A percentile compares a stretch with the other conserved stretches of the same genome.
Evolutionary conservation across 2,888 invertebrate species (phyloP).

Genomic region (Lycocerus yunnanus): DNA sequence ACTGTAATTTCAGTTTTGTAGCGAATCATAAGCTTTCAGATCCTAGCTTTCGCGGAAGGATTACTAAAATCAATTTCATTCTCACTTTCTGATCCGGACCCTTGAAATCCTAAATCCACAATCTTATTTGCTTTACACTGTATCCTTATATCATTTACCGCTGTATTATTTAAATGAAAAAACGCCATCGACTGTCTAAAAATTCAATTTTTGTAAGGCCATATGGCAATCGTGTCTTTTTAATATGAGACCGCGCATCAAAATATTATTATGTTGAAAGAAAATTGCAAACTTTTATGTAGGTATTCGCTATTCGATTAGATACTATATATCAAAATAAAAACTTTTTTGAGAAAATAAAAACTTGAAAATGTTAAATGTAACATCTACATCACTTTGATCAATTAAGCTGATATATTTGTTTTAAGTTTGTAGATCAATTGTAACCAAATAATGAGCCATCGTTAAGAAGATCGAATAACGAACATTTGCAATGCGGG

Average conservation of each 20-base stretch:
- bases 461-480: conserved; percentile 23
- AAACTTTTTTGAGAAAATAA: not conserved
- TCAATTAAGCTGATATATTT: conserved; percentile 1
- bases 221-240: conserved; percentile 16
- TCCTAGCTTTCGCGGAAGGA: conserved; percentile 32
- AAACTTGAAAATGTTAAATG: not conserved
- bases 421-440: not conserved
- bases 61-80: conserved; percentile 41
- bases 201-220: conserved; percentile 19
- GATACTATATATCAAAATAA: not conserved
- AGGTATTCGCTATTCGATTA: not conserved
- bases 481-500: conserved; percentile 28
- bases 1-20: conserved; percentile 31
- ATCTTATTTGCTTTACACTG: conserved; percentile 34
- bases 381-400: not conserved
- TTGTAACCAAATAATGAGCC: conserved; percentile 5
- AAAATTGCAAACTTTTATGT: not conserved
- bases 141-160: conserved; percentile 22
- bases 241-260: not conserved
- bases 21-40: conserved; percentile 29
- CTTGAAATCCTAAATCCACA: conserved; percentile 34
- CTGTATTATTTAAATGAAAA: conserved; percentile 29
- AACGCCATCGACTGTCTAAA: conserved; percentile 13
- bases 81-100: conserved; percentile 38
- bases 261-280: not conserved